Conservation (phyloP, 2,888 invertebrate species). For the Ypsolopha sequella region DNA sequence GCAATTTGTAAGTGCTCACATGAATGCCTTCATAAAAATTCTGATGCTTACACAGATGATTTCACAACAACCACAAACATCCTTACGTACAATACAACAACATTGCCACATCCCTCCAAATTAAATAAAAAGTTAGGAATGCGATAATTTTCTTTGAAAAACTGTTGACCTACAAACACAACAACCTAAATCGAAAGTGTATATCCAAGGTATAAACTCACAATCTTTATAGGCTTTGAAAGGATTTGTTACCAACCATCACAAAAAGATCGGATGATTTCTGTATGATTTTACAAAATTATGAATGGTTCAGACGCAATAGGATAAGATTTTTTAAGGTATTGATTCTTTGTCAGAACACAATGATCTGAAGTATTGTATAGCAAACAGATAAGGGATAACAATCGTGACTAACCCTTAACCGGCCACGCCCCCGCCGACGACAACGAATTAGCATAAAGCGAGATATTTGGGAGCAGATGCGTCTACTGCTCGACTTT, state of each 20-base stretch:
- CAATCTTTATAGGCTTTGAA: not conserved
- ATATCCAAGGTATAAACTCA: not conserved
- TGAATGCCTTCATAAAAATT: too few relatives aligned
- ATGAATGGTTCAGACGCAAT: constrained; percentile 40
- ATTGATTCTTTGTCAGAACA: constrained; percentile 36
- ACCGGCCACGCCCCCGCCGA: constrained; percentile 26
- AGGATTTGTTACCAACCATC: constrained; percentile 25
- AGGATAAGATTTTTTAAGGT: constrained; percentile 41
- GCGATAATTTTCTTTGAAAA: too few relatives aligned
- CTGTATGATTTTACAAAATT: constrained; percentile 44
- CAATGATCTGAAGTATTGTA: constrained; percentile 40
- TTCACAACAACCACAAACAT: too few relatives aligned
- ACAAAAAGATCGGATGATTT: constrained; percentile 52
- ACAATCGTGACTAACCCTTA: constrained; percentile 42
- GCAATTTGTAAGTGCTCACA: too few relatives aligned
- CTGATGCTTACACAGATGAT: too few relatives aligned
- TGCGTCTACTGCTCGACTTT: constrained; percentile 49
- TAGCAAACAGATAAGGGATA: constrained; percentile 34
- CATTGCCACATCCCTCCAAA: too few relatives aligned
- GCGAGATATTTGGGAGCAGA: constrained; percentile 37
- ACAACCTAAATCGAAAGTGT: not conserved
- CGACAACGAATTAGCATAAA: constrained; percentile 37
- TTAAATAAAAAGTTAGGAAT: too few relatives aligned
- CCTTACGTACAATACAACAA: too few relatives aligned
- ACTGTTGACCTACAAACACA: not conserved